Conservation (phyloP, 2,797 vertebrate genomes). For the Luscinia luscinia region DNA sequence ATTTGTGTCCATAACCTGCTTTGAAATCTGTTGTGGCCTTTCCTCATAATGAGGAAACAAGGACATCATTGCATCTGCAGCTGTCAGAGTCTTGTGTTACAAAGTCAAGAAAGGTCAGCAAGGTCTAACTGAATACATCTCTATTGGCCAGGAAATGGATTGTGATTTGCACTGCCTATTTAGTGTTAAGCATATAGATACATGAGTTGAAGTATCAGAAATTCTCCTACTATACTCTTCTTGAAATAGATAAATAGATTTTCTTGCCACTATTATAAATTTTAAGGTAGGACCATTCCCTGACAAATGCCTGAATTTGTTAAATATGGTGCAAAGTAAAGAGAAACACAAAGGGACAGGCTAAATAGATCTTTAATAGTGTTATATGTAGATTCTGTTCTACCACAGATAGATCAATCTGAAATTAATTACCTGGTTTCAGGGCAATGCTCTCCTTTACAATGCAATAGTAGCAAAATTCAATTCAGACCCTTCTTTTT, state of each 20-base stretch:
- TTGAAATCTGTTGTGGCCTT: background rate
- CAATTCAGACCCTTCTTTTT: background rate
- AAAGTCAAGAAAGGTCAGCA: background rate
- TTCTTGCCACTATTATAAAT: background rate
- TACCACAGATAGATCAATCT: background rate
- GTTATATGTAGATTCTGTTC: background rate
- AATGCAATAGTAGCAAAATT: background rate
- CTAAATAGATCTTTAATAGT: background rate
- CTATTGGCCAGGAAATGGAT: background rate
- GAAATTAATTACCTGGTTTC: background rate
- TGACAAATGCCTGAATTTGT: background rate
- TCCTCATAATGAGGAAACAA: constrained; percentile 1
- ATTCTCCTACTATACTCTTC: background rate
- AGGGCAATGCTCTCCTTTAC: background rate
- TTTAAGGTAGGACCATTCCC: background rate
- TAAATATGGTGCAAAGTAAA: background rate
- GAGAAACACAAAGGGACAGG: background rate
- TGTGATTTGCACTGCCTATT: background rate
- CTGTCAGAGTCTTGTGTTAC: background rate
- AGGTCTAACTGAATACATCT: background rate
- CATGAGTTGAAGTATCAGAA: background rate
- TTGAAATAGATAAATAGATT: background rate
- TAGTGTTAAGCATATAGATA: background rate
- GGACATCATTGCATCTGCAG: background rate
- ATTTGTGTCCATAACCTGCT: background rate